A percentile compares a stretch with the other conserved stretches of the same genome.
phyloP scores from a whole-genome alignment of 2,797 vertebrate species.

The Podargus strigoides region DNA sequence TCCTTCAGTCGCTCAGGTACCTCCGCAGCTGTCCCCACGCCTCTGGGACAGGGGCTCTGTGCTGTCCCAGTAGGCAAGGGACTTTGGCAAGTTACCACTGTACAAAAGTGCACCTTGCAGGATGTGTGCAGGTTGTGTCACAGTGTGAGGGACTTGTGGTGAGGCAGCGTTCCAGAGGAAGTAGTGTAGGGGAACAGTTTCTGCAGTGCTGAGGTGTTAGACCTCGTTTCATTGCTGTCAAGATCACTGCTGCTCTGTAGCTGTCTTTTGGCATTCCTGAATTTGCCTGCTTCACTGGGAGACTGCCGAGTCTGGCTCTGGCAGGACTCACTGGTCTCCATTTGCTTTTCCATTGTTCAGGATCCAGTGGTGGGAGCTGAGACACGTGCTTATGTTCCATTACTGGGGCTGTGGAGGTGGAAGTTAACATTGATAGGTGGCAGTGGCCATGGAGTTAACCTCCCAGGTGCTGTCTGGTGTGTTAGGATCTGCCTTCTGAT shows the following conservation, averaged over 20 bases:
- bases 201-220: background rate
- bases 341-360: background rate
- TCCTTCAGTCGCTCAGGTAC: slow-evolving; percentile 98
- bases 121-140: background rate
- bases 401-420: background rate
- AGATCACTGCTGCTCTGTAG: background rate
- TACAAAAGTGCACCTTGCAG: rapidly evolving
- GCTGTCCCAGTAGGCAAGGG: background rate
- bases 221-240: background rate
- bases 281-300: background rate
- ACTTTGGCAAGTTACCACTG: background rate
- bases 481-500: background rate
- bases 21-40: rapidly evolving
- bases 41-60: background rate
- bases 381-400: background rate
- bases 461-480: background rate
- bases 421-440: background rate
- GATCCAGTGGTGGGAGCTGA: background rate
- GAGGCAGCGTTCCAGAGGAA: background rate
- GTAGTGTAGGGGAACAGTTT: background rate
- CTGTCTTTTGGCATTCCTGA: background rate
- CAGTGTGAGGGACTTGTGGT: background rate
- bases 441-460: background rate
- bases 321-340: rapidly evolving
- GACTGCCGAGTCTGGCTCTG: background rate